Evolutionary conservation across 2,888 invertebrate genomes (phyloP), one percentile per base, ranked within the genome.

Genomic region (Busseola fusca): DNA sequence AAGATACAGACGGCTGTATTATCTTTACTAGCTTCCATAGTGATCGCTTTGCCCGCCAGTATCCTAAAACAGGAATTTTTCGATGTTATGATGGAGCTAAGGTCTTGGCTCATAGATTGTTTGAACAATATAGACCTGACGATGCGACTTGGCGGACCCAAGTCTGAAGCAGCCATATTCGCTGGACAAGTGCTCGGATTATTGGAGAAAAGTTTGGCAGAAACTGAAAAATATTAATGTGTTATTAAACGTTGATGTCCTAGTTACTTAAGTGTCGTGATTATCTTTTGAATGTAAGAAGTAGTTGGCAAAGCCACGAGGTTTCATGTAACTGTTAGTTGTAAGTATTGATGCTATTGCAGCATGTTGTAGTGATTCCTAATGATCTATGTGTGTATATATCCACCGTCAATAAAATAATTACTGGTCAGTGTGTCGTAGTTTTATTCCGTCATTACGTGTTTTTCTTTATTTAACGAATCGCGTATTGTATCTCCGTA

Each of bases 1-100:
- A 96, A 96, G 82, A 96, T 98, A 1, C 96, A 97, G 65, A 91
- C 96, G 27, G 97, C 96, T 9, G 96, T 97, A 0, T 93, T 98
- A n/a, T 96, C 97, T 30, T 94, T 98, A 65, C 91, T 98, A 1
- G 97, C 97, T 0, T 95, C 97, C 0, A 96, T 97, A 0, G 88
- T 97, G 0, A 87, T 97, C 5, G 96, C 96, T 0, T 93, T 97
- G 18, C 97, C 98, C 0, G 89, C 94, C 0, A 91, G 93, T 16
- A 91, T 97, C 21, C 85, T 98, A 4, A 89, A 95, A 3, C 91
- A 91, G 0, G 97, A 97, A 67, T 97, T 97, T 83, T 93, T 96
- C 9, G 96, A 96, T 16, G 95, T 96, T 2, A 89, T 98, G 68
- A 87, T 96, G 60, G 98, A 98, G 83, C 93, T 97, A 60, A 93